These are phyloP conservation scores for Autographa gamma DNA, from an alignment of 2,888 invertebrate genomes.

Conservation along the genomic window DNA sequence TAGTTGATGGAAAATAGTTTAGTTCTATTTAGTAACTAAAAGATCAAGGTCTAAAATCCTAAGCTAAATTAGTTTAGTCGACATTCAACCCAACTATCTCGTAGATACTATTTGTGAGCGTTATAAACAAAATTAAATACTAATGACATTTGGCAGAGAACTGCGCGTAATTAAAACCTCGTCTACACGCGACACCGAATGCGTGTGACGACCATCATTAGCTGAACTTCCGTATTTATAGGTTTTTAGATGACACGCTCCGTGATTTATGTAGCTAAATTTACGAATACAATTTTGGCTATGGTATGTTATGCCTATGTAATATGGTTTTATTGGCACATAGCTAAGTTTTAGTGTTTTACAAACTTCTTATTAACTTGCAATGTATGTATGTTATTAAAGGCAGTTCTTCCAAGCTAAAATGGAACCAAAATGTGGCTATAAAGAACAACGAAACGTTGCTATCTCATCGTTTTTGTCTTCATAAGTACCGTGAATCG, in stretches of 20 bases:
- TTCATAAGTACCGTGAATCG: no score
- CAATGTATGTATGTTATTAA: no score
- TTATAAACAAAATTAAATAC: conserved; percentile 40
- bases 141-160: conserved; percentile 29
- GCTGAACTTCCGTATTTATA: conserved; percentile 1
- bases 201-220: conserved; percentile 27
- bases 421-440: no score
- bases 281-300: background rate
- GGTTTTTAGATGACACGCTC: background rate
- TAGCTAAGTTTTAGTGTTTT: no score
- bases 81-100: background rate
- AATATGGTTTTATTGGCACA: no score
- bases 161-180: conserved; percentile 20
- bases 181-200: conserved; percentile 8
- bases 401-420: no score
- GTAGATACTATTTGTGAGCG: background rate
- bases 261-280: background rate
- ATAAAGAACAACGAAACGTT: no score
- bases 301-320: background rate
- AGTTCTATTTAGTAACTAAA: background rate
- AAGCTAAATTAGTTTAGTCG: background rate
- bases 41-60: background rate
- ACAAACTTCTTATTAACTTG: no score
- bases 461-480: no score
- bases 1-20: no score